Conservation (phyloP, 2,797 vertebrate species). For the Apogon hyalosoma region DNA sequence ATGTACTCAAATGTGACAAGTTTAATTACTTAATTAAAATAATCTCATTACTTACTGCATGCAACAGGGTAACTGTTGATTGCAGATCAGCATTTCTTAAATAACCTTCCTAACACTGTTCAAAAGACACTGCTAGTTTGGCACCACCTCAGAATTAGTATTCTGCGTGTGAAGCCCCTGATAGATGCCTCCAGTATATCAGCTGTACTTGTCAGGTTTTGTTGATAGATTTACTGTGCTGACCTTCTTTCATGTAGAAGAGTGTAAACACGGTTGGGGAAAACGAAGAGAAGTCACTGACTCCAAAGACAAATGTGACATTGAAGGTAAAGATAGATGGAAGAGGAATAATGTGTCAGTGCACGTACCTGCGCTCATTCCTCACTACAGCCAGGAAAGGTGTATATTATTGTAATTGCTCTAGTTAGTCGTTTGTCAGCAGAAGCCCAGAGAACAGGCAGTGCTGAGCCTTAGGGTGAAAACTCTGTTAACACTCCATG, state of each 20-base stretch:
- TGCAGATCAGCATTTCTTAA: no score
- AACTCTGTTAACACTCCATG: slow-evolving; percentile 28
- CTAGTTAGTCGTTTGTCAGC: slow-evolving; percentile 70
- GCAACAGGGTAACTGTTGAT: no score
- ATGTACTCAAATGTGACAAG: no score
- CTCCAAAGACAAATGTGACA: slow-evolving; percentile 46
- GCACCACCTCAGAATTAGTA: slow-evolving; percentile 40
- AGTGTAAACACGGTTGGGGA: slow-evolving; percentile 55
- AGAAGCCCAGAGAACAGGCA: slow-evolving; percentile 57
- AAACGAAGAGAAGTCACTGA: slow-evolving; percentile 7
- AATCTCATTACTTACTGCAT: no score
- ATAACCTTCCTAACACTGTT: no score
- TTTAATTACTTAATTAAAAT: no score
- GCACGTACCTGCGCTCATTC: slow-evolving; percentile 67
- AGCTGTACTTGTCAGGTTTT: slow-evolving; percentile 39
- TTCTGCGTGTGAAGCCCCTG: slow-evolving; percentile 44
- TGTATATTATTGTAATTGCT: slow-evolving; percentile 79
- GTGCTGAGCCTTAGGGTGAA: slow-evolving; percentile 48
- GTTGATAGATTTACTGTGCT: slow-evolving; percentile 49
- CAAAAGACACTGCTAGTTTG: slow-evolving; percentile 7
- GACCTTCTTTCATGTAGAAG: slow-evolving; percentile 51
- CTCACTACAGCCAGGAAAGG: slow-evolving; percentile 69
- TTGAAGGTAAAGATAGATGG: slow-evolving; percentile 51
- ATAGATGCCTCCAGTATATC: slow-evolving; percentile 55
- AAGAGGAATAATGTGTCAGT: slow-evolving; percentile 67